Percentiles rank a stretch among this genome's conserved stretches.
phyloP scores from a whole-genome alignment of 2,797 vertebrate genomes.

The Cyprinodon diabolis region DNA sequence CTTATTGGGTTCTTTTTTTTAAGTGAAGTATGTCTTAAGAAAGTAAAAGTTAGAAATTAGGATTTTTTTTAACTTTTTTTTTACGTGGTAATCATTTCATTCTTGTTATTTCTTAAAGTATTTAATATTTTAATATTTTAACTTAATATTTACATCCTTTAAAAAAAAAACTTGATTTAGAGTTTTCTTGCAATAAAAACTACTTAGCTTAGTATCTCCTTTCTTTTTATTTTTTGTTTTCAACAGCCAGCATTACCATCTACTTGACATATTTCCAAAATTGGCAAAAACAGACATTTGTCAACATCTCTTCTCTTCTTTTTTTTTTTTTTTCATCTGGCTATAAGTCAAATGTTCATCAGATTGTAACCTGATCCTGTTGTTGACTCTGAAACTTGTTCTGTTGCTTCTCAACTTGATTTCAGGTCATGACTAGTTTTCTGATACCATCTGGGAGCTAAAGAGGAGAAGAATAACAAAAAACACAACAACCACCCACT shows the following conservation, averaged over 20 bases:
- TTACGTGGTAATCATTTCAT: background rate
- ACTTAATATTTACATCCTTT: too few relatives aligned
- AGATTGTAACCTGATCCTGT: background rate
- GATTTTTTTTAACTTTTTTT: background rate
- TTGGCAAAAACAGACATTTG: background rate
- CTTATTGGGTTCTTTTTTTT: too few relatives aligned
- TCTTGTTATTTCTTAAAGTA: too few relatives aligned
- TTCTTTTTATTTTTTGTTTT: background rate
- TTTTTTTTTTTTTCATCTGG: background rate
- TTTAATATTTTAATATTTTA: too few relatives aligned
- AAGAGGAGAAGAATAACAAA: slow-evolving; percentile 1
- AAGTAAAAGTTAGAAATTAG: too few relatives aligned
- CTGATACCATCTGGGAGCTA: background rate
- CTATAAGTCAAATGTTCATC: background rate
- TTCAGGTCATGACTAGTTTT: slow-evolving; percentile 44
- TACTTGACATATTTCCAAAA: background rate
- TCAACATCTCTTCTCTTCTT: background rate
- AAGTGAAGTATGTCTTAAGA: too few relatives aligned
- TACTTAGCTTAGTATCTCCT: background rate
- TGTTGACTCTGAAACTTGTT: background rate
- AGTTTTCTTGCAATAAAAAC: too few relatives aligned
- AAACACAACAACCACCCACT: slow-evolving; percentile 18
- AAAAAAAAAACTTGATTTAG: too few relatives aligned
- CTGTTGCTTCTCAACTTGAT: background rate
- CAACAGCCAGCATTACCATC: background rate